Evolutionary conservation across 2,113 vertebrate genomes (phyloP).

Genomic region (Pelmatolapia mariae): DNA sequence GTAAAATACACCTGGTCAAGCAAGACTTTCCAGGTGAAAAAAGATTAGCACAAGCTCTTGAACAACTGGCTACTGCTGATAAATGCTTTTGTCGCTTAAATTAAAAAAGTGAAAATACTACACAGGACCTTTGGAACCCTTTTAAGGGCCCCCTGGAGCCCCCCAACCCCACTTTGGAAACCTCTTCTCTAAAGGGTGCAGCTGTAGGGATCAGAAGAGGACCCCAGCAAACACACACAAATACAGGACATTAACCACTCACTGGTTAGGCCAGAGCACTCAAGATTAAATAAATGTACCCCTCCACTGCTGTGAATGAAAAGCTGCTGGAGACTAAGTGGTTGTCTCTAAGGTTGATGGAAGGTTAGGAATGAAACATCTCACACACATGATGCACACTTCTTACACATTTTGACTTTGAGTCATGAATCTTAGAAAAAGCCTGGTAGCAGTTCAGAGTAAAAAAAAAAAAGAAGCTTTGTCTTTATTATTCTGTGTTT

Average conservation of each 20-base stretch:
- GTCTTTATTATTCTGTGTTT: neutral
- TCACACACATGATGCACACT: neutral
- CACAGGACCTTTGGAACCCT: neutral
- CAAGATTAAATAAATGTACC: constrained; percentile 56
- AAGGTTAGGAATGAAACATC: constrained; percentile 8
- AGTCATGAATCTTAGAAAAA: neutral
- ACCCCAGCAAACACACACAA: neutral
- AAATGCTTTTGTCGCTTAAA: neutral
- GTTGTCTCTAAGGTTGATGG: constrained; percentile 19
- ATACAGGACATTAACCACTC: constrained; percentile 43
- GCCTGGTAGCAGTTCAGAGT: neutral
- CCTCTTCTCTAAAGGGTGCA: constrained; percentile 19
- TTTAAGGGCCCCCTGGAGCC: neutral
- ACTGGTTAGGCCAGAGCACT: constrained; percentile 55
- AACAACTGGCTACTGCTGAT: neutral
- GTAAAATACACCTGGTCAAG: neutral
- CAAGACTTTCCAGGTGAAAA: neutral
- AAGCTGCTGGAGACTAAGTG: constrained; percentile 60
- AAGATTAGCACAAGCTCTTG: neutral
- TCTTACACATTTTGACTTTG: neutral
- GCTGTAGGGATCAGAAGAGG: constrained; percentile 12
- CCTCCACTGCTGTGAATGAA: constrained; percentile 45
- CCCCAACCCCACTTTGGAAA: neutral
- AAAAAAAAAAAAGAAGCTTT: neutral
- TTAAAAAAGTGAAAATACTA: neutral